These are phyloP conservation scores for Gymnodraco acuticeps DNA, from an alignment of 2,797 vertebrate species.

Conservation along the genomic window DNA sequence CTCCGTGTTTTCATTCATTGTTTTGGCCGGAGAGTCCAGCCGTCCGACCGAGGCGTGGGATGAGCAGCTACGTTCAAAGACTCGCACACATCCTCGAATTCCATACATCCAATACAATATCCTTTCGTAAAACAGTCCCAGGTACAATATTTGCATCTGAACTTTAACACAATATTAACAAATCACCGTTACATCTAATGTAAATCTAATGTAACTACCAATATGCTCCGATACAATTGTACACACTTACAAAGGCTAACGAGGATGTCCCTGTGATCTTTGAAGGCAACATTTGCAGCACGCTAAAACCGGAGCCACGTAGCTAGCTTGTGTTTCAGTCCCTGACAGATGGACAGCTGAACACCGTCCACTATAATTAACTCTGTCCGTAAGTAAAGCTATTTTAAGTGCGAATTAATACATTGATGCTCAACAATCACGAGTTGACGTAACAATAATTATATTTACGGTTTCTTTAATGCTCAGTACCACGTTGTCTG, in stretches of 20 bases:
- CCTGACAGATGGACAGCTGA: neutral
- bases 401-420: neutral
- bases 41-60: conserved; percentile 18
- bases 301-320: conserved; percentile 60
- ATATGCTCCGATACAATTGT: neutral
- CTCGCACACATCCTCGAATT: neutral
- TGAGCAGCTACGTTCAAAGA: conserved; percentile 47
- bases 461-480: conserved; percentile 9
- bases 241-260: neutral
- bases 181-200: neutral
- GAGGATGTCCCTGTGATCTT: neutral
- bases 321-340: conserved; percentile 21
- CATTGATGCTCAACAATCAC: neutral
- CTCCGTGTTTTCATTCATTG: conserved; percentile 40
- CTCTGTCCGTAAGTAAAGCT: neutral
- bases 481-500: neutral
- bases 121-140: accelerated
- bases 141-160: neutral
- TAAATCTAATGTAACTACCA: neutral
- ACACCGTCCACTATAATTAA: neutral
- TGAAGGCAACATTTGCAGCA: conserved; percentile 52
- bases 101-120: accelerated
- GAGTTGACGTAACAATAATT: neutral
- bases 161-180: neutral
- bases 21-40: conserved; percentile 35